A percentile compares a stretch with the other conserved stretches of the same genome.
Evolutionary conservation across 2,888 invertebrate genomes (phyloP).

Genomic region (Drosophila percnosoma): DNA sequence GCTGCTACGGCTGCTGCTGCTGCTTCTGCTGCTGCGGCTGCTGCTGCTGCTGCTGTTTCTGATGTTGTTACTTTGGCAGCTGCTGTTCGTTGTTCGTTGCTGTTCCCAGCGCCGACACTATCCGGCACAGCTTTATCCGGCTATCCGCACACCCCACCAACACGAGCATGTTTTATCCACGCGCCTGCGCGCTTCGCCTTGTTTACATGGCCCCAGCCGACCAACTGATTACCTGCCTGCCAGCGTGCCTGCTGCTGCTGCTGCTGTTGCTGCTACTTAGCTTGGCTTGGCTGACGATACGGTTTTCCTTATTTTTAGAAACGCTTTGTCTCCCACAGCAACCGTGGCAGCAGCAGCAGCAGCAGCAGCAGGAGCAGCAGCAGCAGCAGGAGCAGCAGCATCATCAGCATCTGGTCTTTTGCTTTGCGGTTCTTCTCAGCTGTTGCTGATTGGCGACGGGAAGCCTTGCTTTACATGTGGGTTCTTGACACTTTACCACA

Average conservation of each 20-base stretch:
- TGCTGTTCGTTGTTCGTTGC: conserved; percentile 9
- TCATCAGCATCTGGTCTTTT: conserved; percentile 22
- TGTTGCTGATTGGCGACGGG: conserved; percentile 32
- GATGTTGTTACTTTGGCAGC: background rate
- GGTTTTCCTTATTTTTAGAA: conserved; percentile 53
- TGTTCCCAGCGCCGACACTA: conserved; percentile 63
- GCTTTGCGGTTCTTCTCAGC: conserved; percentile 34
- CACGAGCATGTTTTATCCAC: conserved; percentile 49
- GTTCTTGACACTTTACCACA: conserved; percentile 64
- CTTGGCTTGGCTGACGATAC: conserved; percentile 36
- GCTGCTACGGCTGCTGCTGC: conserved; percentile 10
- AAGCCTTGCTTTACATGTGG: conserved; percentile 48
- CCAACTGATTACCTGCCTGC: conserved; percentile 31
- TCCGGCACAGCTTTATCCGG: conserved; percentile 54
- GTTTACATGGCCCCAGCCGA: conserved; percentile 65
- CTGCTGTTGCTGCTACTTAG: conserved; percentile 28
- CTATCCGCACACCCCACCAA: conserved; percentile 46
- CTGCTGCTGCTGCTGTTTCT: conserved; percentile 6
- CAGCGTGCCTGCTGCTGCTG: conserved; percentile 14
- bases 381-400: background rate
- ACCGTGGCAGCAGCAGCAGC: background rate
- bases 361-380: background rate
- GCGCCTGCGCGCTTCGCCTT: conserved; percentile 61
- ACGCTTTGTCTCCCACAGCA: conserved; percentile 44
- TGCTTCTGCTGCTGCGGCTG: conserved; percentile 11